Percentiles rank a stretch among this genome's conserved stretches.
Conservation (phyloP, 2,113 vertebrate species). For the Hippoglossus stenolepis region DNA sequence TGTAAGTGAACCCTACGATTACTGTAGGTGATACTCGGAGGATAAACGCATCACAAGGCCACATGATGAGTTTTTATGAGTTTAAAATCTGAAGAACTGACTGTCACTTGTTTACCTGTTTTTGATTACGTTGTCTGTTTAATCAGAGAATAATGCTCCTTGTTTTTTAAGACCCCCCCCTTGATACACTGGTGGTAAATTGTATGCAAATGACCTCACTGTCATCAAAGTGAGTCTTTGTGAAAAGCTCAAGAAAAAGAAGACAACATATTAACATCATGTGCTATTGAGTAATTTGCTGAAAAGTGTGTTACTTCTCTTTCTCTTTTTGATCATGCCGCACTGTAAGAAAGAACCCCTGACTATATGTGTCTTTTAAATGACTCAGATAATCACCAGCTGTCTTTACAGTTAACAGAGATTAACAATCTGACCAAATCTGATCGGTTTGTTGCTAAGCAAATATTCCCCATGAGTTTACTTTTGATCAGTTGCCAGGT, state of each 20-base stretch:
- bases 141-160: conserved; percentile 7
- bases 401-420: neutral
- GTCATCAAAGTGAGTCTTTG: conserved; percentile 8
- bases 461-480: neutral
- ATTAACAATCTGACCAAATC: neutral
- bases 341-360: neutral
- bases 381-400: neutral
- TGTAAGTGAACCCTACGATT: neutral
- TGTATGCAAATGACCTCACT: conserved; percentile 25
- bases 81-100: too few species aligned
- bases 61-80: conserved; percentile 23
- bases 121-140: conserved; percentile 29
- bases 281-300: neutral
- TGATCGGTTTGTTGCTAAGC: neutral
- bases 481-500: neutral
- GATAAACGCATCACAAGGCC: neutral
- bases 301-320: neutral
- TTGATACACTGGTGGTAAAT: conserved; percentile 4
- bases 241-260: conserved; percentile 6
- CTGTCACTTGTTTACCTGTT: neutral
- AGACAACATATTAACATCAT: neutral
- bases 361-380: neutral
- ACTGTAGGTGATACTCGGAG: conserved; percentile 9
- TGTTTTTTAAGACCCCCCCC: neutral
- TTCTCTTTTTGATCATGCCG: neutral